Base-by-base conservation (phyloP, 1,140 invertebrate species). In the Coptotermes formosanus region DNA sequence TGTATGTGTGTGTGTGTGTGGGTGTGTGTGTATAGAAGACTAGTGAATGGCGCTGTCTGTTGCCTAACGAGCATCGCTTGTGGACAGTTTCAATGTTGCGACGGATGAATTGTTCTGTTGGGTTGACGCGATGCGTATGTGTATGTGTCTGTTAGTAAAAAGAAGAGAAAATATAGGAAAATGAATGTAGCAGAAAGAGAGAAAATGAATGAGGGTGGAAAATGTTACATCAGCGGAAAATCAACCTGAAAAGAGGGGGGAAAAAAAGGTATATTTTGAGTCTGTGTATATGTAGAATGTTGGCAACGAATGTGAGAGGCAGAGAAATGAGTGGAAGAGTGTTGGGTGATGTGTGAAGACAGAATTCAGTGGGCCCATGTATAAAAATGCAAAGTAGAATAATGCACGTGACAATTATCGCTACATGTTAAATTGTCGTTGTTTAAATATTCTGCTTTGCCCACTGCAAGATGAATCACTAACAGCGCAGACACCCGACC, bases 91-190 rank as follows among this genome's bases (percentile, higher is more conserved):
- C 85, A 86, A 86, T 86, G 85, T 52, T 86, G 19, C 45, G 30
- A 82, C 85, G 85, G 85, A 86, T 86, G 85, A 86, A 86, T 86
- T 86, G 85, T 86, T 86, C 81, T 52, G 85, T 86, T 82, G 75
- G 30, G 23, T 52, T 55, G 75, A 82, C 85, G 45, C 44, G 75
- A 32, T 21, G 45, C 64, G 85, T 32, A n/a, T 14, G 85, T n/a
- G n/a, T 25, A 43, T 43, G 23, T 16, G 43, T 44, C 23, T 30
- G 85, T 25, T n/a, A 12, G 85, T n/a, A 86, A 55, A 38, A 75
- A 32, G n/a, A 44, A 48, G 81, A 48, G 85, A 19, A 30, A 25
- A 38, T n/a, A 45, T 4, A n/a, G n/a, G n/a, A 38, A 30, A 32
- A 86, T 16, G 32, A 38, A 25, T 32, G 81, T 3, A 82, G 75